Evolutionary conservation across 2,113 vertebrate species (phyloP).

Genomic region (Otolemur garnettii): DNA sequence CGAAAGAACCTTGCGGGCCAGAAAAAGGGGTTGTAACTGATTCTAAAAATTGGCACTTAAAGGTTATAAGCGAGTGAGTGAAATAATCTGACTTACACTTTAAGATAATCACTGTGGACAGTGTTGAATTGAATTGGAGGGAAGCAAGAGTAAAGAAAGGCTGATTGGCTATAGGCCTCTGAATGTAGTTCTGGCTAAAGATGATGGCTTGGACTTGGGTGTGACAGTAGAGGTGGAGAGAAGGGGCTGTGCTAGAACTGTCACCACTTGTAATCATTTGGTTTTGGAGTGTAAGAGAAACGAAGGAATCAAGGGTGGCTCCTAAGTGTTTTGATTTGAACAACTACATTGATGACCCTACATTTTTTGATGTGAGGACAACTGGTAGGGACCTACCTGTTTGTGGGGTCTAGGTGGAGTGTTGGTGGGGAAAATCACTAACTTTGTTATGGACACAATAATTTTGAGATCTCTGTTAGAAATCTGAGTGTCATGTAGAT

Average conservation of each 20-base stretch:
- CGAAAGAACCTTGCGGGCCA: not conserved
- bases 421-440: not conserved
- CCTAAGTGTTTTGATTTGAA: not conserved
- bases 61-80: not conserved
- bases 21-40: not conserved
- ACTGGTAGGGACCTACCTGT: not conserved
- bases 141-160: not conserved
- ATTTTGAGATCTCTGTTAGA: not conserved
- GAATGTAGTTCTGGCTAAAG: constrained; percentile 4
- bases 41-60: not conserved
- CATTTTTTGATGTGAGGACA: not conserved
- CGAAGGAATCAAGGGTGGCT: not conserved
- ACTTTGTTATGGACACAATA: not conserved
- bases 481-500: not conserved
- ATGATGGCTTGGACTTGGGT: not conserved
- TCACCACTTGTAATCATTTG: not conserved
- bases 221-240: not conserved
- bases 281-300: not conserved
- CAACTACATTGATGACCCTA: not conserved
- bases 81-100: not conserved
- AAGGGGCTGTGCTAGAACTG: not conserved
- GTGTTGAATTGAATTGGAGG: not conserved
- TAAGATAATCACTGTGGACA: not conserved
- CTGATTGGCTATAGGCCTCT: not conserved
- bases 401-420: not conserved